Evolutionary conservation across 2,888 invertebrate genomes (phyloP).

Genomic region (Coleophora flavipennella): DNA sequence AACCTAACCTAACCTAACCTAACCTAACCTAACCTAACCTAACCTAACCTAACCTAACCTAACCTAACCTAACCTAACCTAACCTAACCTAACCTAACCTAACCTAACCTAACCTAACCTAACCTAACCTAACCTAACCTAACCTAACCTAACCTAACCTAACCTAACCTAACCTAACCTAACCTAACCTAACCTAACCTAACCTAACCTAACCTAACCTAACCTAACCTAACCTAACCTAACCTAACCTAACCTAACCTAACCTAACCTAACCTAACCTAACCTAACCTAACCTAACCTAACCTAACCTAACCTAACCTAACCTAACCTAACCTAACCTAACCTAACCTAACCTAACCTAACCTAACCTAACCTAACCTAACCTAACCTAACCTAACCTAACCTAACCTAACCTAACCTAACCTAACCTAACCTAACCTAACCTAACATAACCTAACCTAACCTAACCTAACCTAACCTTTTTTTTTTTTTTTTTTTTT

Average conservation of each 20-base stretch:
- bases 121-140: slow-evolving; percentile 13
- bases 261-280: slow-evolving; percentile 11
- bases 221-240: slow-evolving; percentile 14
- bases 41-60: slow-evolving; percentile 10
- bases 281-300: slow-evolving; percentile 11
- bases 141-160: slow-evolving; percentile 14
- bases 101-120: slow-evolving; percentile 12
- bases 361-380: slow-evolving; percentile 13
- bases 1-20: slow-evolving; percentile 9
- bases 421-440: slow-evolving; percentile 16
- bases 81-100: slow-evolving; percentile 12
- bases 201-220: slow-evolving; percentile 9
- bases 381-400: slow-evolving; percentile 13
- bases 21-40: slow-evolving; percentile 13
- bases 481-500: too few relatives aligned
- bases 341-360: slow-evolving; percentile 10
- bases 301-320: slow-evolving; percentile 8
- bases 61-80: slow-evolving; percentile 11
- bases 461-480: slow-evolving; percentile 17
- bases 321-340: slow-evolving; percentile 12
- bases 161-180: slow-evolving; percentile 14
- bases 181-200: slow-evolving; percentile 14
- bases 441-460: too few relatives aligned
- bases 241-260: slow-evolving; percentile 12
- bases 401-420: slow-evolving; percentile 16